Evolutionary conservation across 2,797 vertebrate genomes (phyloP), one percentile per base, ranked within the genome.

Genomic region (Silurus lanzhouensis): DNA sequence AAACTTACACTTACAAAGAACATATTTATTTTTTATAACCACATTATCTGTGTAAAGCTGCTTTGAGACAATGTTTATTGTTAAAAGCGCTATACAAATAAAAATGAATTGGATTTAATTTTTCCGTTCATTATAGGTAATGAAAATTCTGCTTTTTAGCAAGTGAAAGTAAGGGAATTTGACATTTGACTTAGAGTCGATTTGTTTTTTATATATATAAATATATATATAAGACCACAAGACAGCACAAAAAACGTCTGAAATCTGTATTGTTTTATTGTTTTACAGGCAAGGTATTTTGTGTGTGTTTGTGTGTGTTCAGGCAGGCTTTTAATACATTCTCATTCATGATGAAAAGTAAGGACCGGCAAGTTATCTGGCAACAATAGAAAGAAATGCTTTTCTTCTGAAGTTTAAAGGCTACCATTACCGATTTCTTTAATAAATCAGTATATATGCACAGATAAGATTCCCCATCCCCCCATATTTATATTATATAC

Each of bases 301-400:
- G 58, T 70, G 82, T 48, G 17, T 61, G 3, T 52, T 15, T 63
- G 12, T 63, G 76, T 71, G 64, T 55, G 64, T 75, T 61, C 81
- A 85, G 79, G 74, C 25, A 85, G 27, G 31, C 67, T 87, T 92
- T 92, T 93, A 93, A 94, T 95, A 95, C 95, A 95, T 95, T 95
- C 94, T 94, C 92, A 93, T 93, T 93, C 89, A 92, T 90, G 91
- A 93, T 91, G 91, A 92, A 88, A 89, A 92, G 91, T 92, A 91
- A 89, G 90, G 90, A 89, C 90, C 89, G 92, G 92, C 90, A 92
- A 93, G 92, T 94, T 95, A 94, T 91, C 92, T 94, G 93, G 76
- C 31, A 78, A 61, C 31, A 94, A 91, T 94, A 94, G 92, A 95
- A 93, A 94, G 88, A 91, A 89, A 90, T 92, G 90, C 93, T 92